Evolutionary conservation across 1,140 invertebrate species (phyloP).

Genomic region (Dolichoris vasculosae): DNA sequence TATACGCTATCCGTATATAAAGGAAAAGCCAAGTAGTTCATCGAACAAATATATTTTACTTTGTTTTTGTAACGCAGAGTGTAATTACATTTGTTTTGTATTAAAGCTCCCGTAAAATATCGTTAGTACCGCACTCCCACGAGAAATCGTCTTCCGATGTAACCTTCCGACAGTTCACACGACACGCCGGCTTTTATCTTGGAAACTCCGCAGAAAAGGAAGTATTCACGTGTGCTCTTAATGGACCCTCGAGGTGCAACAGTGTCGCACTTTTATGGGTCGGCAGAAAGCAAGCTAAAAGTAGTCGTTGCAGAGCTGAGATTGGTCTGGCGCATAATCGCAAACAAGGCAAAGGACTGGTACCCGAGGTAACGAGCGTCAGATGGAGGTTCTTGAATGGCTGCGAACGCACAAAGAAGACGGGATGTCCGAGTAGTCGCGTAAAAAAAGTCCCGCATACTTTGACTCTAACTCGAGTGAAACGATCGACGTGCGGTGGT

Average conservation of each 20-base stretch:
- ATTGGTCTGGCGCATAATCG: neutral
- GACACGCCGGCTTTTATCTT: neutral
- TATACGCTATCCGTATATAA: no score
- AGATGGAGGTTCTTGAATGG: neutral
- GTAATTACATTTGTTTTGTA: no score
- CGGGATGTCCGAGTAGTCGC: neutral
- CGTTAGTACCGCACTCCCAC: neutral
- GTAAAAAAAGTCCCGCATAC: neutral
- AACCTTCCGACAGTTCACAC: neutral
- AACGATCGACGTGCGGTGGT: no score
- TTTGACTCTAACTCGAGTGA: neutral
- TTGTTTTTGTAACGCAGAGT: no score
- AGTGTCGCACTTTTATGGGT: neutral
- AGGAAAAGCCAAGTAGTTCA: no score
- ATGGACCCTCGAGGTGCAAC: neutral
- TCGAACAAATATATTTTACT: no score
- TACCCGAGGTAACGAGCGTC: neutral
- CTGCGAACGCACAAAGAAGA: neutral
- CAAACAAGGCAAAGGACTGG: neutral
- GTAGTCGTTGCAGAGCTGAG: neutral
- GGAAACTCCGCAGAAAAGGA: neutral
- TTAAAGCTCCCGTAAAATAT: no score
- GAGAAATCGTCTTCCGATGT: neutral
- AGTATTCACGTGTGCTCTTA: neutral
- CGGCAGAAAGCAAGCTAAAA: neutral